Conservation (phyloP, 2,888 invertebrate species). For the Morinoia aosen region DNA sequence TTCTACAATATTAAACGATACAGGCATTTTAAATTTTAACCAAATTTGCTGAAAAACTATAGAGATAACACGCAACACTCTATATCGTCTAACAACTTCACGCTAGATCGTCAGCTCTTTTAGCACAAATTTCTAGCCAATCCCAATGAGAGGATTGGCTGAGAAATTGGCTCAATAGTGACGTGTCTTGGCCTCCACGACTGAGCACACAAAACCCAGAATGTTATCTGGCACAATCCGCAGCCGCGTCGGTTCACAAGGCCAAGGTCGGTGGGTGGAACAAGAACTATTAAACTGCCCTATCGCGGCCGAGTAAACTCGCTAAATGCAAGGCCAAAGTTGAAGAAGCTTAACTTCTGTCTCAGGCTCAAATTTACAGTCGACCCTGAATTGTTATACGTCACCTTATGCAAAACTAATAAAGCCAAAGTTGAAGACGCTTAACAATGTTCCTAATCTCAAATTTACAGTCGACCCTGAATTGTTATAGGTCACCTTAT, state of each 20-base stretch:
- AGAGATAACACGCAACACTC: not conserved
- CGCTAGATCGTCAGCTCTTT: not conserved
- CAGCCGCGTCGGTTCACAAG: slow-evolving; percentile 23
- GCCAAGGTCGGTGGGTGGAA: slow-evolving; percentile 28
- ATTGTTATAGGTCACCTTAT: no score
- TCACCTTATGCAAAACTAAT: no score
- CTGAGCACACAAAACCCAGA: not conserved
- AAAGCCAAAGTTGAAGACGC: no score
- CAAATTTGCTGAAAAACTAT: not conserved
- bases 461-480: no score
- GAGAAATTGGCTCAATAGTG: not conserved
- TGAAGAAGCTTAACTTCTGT: no score
- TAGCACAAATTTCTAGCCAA: no score
- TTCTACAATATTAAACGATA: no score
- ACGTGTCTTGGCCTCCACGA: not conserved
- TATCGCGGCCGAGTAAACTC: not conserved
- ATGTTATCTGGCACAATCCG: not conserved
- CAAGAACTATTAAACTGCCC: not conserved
- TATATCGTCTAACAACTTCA: not conserved
- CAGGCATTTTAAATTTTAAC: no score
- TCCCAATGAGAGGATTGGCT: no score
- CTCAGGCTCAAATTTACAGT: no score
- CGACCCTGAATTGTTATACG: no score
- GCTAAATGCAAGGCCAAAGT: not conserved
- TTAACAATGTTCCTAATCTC: no score